Base-by-base conservation (phyloP, 2,888 invertebrate species). In the Carcina quercana region DNA sequence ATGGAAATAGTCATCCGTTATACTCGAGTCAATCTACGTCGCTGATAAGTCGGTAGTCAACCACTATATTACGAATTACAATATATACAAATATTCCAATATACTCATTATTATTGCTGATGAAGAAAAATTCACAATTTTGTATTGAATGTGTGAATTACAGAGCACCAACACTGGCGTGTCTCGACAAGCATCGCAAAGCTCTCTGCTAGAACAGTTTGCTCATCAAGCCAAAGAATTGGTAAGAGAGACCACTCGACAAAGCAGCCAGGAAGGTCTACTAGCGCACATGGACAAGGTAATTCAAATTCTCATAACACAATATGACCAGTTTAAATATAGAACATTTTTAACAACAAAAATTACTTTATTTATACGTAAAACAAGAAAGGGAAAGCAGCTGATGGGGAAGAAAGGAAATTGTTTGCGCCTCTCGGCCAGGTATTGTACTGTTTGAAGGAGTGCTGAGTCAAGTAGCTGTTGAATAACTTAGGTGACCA, bases 241-340 rank as follows among this genome's bases (percentile, higher is more conserved):
- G 34, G 95, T 96, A 1, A 86, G 91, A 28, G 96, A 96, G 63
- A 94, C 95, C 0, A 94, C 94, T 0, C 84, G 95, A 2, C 95
- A 95, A 65, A 92, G 93, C 64, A 95, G 95, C 53, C 95, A 95
- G 64, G 95, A 96, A 64, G 95, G 95, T 14, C 60, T 95, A 3
- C 78, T 95, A 5, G 94, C 95, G 2, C 95, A 95, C 42, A 93
- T 96, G 88, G 95, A 95, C 58, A 95, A 95, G 89, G 94, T 95
- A 76, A 27, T 13, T n/a, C 38, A 40, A 39, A 39, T 46, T 37
- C 35, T 30, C n/a, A n/a, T n/a, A n/a, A n/a, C n/a, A n/a, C n/a
- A n/a, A n/a, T n/a, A n/a, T n/a, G n/a, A n/a, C n/a, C n/a, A n/a
- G n/a, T n/a, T n/a, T n/a, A n/a, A n/a, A n/a, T n/a, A n/a, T n/a